phyloP scores from a whole-genome alignment of 92 coral and sea anemone species.

The Heliopora coerulea region DNA sequence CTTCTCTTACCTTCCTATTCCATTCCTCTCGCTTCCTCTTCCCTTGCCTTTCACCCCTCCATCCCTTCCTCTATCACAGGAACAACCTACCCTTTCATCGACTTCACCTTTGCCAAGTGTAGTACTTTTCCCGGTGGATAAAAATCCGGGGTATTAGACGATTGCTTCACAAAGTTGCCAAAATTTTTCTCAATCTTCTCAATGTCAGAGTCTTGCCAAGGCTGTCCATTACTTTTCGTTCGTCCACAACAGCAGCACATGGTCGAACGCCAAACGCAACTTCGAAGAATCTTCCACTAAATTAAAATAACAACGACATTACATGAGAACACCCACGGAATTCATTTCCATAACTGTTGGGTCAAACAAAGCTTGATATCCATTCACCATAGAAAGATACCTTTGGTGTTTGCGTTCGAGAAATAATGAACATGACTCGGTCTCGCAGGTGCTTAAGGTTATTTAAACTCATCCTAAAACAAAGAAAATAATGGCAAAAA shows the following conservation, averaged over 20 bases:
- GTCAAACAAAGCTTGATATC: too few relatives aligned
- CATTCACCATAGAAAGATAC: too few relatives aligned
- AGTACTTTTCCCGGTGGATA: constrained; percentile 91
- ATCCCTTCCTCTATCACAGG: neutral
- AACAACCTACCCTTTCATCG: constrained; percentile 31
- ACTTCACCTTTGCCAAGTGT: constrained; percentile 44
- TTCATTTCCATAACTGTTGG: too few relatives aligned
- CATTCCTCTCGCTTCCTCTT: neutral
- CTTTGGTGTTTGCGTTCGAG: constrained; percentile 76
- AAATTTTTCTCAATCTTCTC: constrained; percentile 68
- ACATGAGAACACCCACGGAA: too few relatives aligned
- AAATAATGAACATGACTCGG: constrained; percentile 77
- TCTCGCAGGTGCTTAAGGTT: constrained; percentile 89
- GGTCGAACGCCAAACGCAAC: constrained; percentile 87
- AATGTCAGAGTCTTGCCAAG: constrained; percentile 49
- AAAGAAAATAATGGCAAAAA: too few relatives aligned
- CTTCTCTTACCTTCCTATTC: neutral
- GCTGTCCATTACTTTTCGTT: constrained; percentile 59
- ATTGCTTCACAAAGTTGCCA: constrained; percentile 64
- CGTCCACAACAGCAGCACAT: constrained; percentile 85
- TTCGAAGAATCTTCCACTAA: constrained; percentile 95
- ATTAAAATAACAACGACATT: neutral
- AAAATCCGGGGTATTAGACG: constrained; percentile 75
- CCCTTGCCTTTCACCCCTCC: neutral
- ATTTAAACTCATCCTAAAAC: constrained; percentile 74